Conservation (phyloP, 2,888 invertebrate species). For the Xanthorhoe spadicearia region DNA sequence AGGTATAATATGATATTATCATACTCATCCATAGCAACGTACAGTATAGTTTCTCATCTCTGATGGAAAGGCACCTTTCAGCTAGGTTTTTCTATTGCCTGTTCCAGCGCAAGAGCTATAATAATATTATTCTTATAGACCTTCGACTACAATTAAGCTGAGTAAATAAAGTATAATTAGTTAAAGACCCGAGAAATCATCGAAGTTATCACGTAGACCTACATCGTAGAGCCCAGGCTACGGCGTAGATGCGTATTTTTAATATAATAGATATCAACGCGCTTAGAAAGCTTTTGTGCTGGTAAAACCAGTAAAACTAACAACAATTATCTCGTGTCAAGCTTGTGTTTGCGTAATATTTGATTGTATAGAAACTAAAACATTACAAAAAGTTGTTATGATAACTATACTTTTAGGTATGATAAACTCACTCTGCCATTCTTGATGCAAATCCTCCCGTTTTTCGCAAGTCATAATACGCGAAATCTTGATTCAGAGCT, state of each 20-base stretch:
- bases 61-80: too few species aligned
- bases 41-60: too few species aligned
- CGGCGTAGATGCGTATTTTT: neutral
- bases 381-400: neutral
- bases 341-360: too few species aligned
- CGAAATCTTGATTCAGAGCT: constrained; percentile 88
- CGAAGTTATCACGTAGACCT: neutral
- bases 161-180: neutral
- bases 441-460: constrained; percentile 89
- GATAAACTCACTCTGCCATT: constrained; percentile 88
- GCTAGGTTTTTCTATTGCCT: too few species aligned
- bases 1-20: too few species aligned
- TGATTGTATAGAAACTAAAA: neutral
- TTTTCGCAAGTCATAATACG: constrained; percentile 88
- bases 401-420: neutral
- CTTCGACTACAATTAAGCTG: neutral
- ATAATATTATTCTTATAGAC: too few species aligned
- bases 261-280: constrained; percentile 4
- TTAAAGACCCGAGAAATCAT: neutral
- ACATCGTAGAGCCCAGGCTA: neutral
- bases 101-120: too few species aligned
- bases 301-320: too few species aligned
- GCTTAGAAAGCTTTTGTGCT: neutral
- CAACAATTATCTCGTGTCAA: neutral
- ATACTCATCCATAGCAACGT: too few species aligned